Evolutionary conservation across 2,113 vertebrate genomes (phyloP).

Genomic region (Castor canadensis): DNA sequence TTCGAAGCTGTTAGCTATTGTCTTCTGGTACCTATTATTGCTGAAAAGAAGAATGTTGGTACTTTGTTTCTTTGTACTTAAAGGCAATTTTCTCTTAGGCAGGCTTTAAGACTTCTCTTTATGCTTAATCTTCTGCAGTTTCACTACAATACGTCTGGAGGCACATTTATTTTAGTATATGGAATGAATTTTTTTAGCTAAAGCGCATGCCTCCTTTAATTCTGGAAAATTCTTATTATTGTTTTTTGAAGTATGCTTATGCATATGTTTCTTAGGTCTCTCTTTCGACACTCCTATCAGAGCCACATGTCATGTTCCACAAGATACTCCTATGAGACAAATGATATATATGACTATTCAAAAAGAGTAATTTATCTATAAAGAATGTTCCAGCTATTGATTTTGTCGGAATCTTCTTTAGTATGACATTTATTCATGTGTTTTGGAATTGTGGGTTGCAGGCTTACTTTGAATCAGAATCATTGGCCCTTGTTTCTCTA

Average conservation of each 20-base stretch:
- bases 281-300: neutral
- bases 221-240: neutral
- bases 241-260: neutral
- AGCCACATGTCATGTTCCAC: neutral
- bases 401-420: slow-evolving; percentile 36
- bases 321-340: neutral
- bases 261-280: neutral
- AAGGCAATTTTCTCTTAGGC: neutral
- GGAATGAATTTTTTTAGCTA: neutral
- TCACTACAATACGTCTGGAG: neutral
- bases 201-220: neutral
- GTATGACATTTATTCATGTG: neutral
- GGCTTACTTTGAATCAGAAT: neutral
- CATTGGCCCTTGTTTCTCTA: neutral
- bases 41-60: neutral
- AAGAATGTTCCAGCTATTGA: neutral
- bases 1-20: neutral
- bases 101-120: neutral
- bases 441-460: neutral
- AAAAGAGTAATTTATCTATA: slow-evolving; percentile 42
- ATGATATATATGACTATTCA: neutral
- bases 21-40: neutral
- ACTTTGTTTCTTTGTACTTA: neutral
- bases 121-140: neutral
- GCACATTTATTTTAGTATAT: neutral